Evolutionary conservation across 1,140 invertebrate genomes (phyloP).

Genomic region (Mamestra configurata): DNA sequence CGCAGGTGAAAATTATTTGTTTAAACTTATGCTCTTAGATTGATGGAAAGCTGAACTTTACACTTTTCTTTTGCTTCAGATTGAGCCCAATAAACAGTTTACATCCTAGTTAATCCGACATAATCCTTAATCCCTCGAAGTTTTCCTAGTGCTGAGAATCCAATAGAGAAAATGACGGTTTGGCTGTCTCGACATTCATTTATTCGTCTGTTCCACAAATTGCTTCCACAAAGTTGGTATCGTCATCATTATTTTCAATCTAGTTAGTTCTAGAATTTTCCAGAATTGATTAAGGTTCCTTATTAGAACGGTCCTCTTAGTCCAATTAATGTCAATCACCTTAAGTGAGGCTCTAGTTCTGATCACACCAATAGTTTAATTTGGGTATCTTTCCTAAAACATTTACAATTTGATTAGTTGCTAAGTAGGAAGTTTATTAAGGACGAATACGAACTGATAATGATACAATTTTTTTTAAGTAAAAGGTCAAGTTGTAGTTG

Average conservation of each 20-base stretch:
- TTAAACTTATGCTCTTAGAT: no score
- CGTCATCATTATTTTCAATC: neutral
- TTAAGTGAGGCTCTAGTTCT: slow-evolving; percentile 5
- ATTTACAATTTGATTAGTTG: slow-evolving; percentile 4
- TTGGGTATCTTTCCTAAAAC: slow-evolving; percentile 4
- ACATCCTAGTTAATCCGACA: neutral
- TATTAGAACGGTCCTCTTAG: slow-evolving; percentile 52
- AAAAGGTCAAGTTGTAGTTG: no score
- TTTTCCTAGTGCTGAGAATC: neutral
- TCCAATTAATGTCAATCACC: slow-evolving; percentile 55
- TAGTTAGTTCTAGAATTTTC: neutral
- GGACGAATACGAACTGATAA: neutral
- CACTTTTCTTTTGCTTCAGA: no score
- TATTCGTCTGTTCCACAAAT: neutral
- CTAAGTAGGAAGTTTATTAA: slow-evolving; percentile 1
- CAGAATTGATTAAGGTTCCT: slow-evolving; percentile 32
- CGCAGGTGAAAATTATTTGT: no score
- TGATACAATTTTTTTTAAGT: no score
- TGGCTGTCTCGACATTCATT: neutral
- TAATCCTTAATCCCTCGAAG: neutral
- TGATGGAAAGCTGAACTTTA: no score
- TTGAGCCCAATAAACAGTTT: no score
- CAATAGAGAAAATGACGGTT: neutral
- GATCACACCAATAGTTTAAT: slow-evolving; percentile 44
- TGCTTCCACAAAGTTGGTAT: neutral